phyloP scores from a whole-genome alignment of 2,797 vertebrate genomes.

The Eospalax fontanierii region DNA sequence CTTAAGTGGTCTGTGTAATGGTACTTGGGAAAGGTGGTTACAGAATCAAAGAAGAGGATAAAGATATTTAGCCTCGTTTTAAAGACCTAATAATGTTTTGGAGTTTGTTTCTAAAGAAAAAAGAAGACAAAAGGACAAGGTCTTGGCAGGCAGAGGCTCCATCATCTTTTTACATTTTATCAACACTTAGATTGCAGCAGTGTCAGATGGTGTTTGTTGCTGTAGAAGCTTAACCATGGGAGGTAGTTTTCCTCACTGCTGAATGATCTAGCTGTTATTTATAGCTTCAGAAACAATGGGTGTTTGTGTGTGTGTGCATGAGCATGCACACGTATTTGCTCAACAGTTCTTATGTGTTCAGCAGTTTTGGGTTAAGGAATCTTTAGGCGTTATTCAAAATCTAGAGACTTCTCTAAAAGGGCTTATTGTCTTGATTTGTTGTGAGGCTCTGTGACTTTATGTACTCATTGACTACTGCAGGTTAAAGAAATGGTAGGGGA shows the following conservation, averaged over 20 bases:
- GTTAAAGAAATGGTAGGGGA: neutral
- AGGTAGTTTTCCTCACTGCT: slow-evolving; percentile 34
- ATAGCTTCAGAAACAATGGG: neutral
- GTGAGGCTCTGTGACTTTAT: neutral
- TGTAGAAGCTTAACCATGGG: neutral
- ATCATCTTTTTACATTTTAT: slow-evolving; percentile 35
- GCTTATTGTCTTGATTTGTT: neutral
- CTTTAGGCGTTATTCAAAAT: neutral
- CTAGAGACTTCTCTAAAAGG: neutral
- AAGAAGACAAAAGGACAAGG: neutral
- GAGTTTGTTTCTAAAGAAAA: slow-evolving; percentile 22
- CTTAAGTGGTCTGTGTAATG: neutral
- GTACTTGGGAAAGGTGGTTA: neutral
- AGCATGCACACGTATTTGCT: neutral
- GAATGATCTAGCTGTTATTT: slow-evolving; percentile 40
- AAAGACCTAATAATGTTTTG: slow-evolving; percentile 25
- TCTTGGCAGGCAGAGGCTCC: neutral
- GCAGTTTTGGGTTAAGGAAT: neutral
- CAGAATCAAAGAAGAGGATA: neutral
- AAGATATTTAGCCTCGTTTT: neutral
- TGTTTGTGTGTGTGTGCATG: neutral
- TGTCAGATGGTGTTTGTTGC: slow-evolving; percentile 31
- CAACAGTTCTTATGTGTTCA: neutral
- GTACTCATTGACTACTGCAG: neutral
- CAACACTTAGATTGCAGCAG: neutral